These are phyloP conservation scores for Cochlearius cochlearius DNA, from an alignment of 2,113 vertebrate genomes.

Conservation along the genomic window DNA sequence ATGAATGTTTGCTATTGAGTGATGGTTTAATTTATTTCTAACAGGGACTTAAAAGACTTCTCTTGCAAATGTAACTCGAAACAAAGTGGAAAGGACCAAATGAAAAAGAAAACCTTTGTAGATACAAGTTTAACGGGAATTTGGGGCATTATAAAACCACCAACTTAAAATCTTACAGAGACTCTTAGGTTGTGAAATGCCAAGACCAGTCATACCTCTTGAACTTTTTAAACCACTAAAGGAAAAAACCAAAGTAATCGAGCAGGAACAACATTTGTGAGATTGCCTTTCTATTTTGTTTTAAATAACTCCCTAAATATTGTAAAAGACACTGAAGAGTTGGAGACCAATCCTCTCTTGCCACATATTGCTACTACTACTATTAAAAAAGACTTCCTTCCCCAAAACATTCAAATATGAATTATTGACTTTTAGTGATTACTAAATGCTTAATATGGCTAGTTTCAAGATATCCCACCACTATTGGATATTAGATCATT, in stretches of 20 bases:
- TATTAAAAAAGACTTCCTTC: background rate
- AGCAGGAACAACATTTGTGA: background rate
- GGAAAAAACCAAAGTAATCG: background rate
- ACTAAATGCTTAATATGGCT: background rate
- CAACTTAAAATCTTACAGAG: background rate
- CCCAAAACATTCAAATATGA: background rate
- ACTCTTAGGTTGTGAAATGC: background rate
- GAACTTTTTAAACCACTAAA: background rate
- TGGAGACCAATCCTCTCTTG: background rate
- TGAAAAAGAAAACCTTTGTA: background rate
- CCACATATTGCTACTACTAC: background rate
- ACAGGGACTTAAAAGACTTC: slow-evolving; percentile 48
- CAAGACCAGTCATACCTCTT: background rate
- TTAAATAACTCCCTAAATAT: background rate
- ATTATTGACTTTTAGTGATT: background rate
- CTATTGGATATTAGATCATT: background rate
- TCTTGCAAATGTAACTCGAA: slow-evolving; percentile 15
- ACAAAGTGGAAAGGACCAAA: background rate
- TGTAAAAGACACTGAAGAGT: background rate
- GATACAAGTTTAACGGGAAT: background rate
- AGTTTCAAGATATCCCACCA: background rate
- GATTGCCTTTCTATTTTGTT: background rate
- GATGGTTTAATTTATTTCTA: slow-evolving; percentile 70
- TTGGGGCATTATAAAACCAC: background rate
- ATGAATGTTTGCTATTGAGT: slow-evolving; percentile 38